Conservation (phyloP, 2,113 vertebrate genomes). For the Amblyopsis rosae region DNA sequence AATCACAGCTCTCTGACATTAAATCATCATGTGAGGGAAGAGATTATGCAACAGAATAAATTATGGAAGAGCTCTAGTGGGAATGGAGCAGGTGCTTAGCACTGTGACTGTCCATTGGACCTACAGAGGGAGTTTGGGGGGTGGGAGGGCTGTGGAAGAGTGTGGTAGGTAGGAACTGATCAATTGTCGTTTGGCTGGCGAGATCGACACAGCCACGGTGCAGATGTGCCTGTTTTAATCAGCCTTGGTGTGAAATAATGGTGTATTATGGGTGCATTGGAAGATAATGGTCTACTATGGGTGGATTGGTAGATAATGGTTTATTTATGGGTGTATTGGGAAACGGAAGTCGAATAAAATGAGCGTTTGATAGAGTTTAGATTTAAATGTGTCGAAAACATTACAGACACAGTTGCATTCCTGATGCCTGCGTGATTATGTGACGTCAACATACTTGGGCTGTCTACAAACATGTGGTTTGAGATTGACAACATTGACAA, state of each 20-base stretch:
- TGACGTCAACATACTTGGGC: no score
- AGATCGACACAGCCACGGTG: constrained; percentile 13
- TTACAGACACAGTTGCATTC: no score
- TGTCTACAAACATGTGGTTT: no score
- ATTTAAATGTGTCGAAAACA: no score
- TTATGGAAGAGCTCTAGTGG: constrained; percentile 33
- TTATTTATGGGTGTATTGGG: no score
- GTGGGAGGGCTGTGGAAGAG: neutral
- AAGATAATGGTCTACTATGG: no score
- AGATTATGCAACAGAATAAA: constrained; percentile 37
- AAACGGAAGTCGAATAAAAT: no score
- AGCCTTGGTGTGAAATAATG: constrained; percentile 27
- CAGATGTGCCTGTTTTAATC: neutral
- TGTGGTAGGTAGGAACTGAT: constrained; percentile 2
- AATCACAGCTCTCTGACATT: constrained; percentile 17
- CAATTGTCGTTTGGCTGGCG: constrained; percentile 36
- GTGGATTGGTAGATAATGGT: no score
- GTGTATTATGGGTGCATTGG: no score
- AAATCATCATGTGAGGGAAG: constrained; percentile 19
- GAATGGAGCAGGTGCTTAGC: constrained; percentile 7
- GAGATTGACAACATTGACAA: no score
- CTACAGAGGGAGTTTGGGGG: neutral
- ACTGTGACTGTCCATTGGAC: neutral
- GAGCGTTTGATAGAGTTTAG: no score
- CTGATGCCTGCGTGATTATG: no score